Evolutionary conservation across 30 jellyfish, hydroid and myxozoan species (phyloP).

Genomic region (Catostylus mosaicus): DNA sequence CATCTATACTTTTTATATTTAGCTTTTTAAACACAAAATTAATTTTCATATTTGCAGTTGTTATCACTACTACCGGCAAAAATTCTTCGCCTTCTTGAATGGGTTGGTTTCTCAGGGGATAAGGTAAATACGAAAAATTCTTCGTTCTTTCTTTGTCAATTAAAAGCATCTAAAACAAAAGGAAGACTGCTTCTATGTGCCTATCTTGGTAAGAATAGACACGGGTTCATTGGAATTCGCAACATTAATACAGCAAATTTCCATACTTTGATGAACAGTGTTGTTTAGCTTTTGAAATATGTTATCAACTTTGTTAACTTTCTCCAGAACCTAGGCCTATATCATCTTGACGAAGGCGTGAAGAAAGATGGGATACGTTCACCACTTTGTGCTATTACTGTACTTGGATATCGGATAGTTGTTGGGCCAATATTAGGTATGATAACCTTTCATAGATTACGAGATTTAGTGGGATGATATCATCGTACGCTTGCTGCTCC

Average conservation of each 20-base stretch:
- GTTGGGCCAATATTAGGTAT: constrained; percentile 87
- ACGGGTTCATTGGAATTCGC: too few relatives aligned
- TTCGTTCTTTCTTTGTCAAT: neutral
- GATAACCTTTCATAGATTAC: too few relatives aligned
- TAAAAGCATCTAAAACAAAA: neutral
- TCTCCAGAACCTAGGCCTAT: constrained; percentile 72
- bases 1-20: too few relatives aligned
- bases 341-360: constrained; percentile 75
- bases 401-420: constrained; percentile 82
- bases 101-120: constrained; percentile 99
- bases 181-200: too few relatives aligned
- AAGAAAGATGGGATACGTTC: constrained; percentile 79
- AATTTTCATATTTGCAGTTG: constrained; percentile 33
- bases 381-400: constrained; percentile 85
- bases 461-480: too few relatives aligned
- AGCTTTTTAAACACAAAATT: too few relatives aligned
- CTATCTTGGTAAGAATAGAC: too few relatives aligned
- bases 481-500: too few relatives aligned
- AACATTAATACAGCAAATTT: too few relatives aligned
- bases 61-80: constrained; percentile 90
- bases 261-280: too few relatives aligned
- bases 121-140: constrained; percentile 54
- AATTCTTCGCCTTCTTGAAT: constrained; percentile 84
- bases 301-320: neutral
- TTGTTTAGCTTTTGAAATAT: too few relatives aligned